These are phyloP conservation scores for Kryptolebias ocellatus DNA, from an alignment of 2,797 vertebrate genomes.

Conservation along the genomic window DNA sequence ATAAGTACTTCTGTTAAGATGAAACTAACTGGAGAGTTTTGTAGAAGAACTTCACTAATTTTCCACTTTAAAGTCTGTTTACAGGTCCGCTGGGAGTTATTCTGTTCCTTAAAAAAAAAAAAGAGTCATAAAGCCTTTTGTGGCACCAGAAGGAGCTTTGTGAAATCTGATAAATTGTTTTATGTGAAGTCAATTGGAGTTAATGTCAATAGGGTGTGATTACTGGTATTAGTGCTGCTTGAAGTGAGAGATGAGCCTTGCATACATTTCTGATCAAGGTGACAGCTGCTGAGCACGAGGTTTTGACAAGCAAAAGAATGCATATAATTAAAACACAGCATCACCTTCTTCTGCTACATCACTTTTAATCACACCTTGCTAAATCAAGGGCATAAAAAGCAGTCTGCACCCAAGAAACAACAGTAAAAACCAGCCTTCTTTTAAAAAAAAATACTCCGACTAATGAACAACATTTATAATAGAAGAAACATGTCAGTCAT, in stretches of 20 bases:
- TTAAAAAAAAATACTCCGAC: neutral
- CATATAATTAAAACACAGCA: slow-evolving; percentile 1
- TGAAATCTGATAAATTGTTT: slow-evolving; percentile 14
- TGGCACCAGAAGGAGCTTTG: neutral
- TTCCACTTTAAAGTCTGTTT: slow-evolving; percentile 9
- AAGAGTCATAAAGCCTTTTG: neutral
- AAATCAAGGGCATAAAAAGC: neutral
- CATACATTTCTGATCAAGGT: slow-evolving; percentile 8
- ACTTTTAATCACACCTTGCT: neutral
- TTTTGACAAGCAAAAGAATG: slow-evolving; percentile 10
- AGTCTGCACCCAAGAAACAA: neutral
- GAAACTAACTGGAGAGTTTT: neutral
- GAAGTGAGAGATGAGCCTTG: neutral
- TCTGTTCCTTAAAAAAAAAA: neutral
- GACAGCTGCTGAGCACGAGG: slow-evolving; percentile 2
- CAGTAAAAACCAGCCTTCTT: neutral
- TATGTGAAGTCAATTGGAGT: slow-evolving; percentile 1
- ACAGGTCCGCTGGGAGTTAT: neutral
- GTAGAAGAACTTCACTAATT: neutral
- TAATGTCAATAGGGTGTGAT: neutral
- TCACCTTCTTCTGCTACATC: slow-evolving; percentile 8
- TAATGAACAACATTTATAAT: neutral
- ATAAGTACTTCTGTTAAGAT: neutral
- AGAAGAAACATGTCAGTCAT: neutral
- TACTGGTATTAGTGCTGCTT: slow-evolving; percentile 8